phyloP scores from a whole-genome alignment of 2,888 invertebrate species.

The Hoplodrina blanda region DNA sequence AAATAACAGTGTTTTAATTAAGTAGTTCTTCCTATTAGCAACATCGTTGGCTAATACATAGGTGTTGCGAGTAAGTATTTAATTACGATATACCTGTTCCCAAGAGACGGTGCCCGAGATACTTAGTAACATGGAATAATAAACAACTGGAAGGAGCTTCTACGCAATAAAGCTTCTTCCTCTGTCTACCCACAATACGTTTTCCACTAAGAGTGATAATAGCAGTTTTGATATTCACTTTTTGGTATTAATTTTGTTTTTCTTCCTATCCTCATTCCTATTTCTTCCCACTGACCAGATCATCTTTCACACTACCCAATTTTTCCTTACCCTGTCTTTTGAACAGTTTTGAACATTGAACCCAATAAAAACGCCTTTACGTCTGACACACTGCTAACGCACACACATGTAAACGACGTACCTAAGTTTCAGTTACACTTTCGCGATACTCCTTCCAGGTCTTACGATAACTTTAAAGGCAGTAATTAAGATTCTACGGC shows the following conservation, averaged over 20 bases:
- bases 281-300: too few species aligned
- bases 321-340: neutral
- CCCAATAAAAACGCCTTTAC: neutral
- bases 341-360: neutral
- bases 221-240: too few species aligned
- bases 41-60: constrained; percentile 14
- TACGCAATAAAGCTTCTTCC: neutral
- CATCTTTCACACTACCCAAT: neutral
- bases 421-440: neutral
- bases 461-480: constrained; percentile 16
- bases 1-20: constrained; percentile 38
- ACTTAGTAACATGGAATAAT: neutral
- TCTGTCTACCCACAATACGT: neutral
- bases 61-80: constrained; percentile 45
- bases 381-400: neutral
- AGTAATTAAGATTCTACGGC: constrained; percentile 59
- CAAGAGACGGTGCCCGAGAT: constrained; percentile 9
- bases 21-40: constrained; percentile 34
- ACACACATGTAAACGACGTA: neutral
- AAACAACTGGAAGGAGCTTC: constrained; percentile 27
- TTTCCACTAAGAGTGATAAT: neutral
- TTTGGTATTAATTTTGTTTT: too few species aligned
- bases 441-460: constrained; percentile 24
- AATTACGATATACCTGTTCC: constrained; percentile 43
- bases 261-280: too few species aligned